Conservation (phyloP, 2,888 invertebrate genomes). For the Odontothrips loti region DNA sequence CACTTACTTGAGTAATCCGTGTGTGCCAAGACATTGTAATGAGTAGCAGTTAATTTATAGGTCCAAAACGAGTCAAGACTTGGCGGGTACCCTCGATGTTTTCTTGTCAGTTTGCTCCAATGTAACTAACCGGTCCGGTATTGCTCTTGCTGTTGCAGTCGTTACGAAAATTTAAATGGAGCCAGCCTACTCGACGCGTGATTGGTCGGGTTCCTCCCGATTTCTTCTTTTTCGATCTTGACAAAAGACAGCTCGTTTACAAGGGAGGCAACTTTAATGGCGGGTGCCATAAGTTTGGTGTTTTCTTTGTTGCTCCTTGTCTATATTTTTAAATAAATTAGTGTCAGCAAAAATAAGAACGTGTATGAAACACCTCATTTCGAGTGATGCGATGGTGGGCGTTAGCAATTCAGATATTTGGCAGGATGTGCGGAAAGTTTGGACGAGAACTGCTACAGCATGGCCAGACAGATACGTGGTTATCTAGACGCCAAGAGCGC, state of each 20-base stretch:
- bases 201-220: not conserved
- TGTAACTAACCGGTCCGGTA: not conserved
- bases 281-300: too few species aligned
- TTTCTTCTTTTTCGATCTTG: not conserved
- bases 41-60: too few species aligned
- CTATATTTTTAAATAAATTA: too few species aligned
- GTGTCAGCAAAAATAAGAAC: too few species aligned
- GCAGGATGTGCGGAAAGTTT: too few species aligned
- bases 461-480: too few species aligned
- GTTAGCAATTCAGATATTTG: too few species aligned
- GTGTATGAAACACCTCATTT: too few species aligned
- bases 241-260: not conserved
- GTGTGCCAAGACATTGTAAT: not conserved
- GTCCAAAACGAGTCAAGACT: not conserved
- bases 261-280: not conserved
- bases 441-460: too few species aligned
- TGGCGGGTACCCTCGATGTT: not conserved
- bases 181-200: not conserved
- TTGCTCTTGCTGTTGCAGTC: not conserved
- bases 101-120: not conserved
- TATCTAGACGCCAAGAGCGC: too few species aligned
- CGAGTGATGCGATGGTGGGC: too few species aligned
- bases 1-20: not conserved
- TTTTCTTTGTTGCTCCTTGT: too few species aligned
- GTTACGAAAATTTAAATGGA: slow-evolving; percentile 15